Percentiles rank a stretch among this genome's conserved stretches.
phyloP scores from a whole-genome alignment of 2,113 vertebrate genomes.

The Alligator sinensis region DNA sequence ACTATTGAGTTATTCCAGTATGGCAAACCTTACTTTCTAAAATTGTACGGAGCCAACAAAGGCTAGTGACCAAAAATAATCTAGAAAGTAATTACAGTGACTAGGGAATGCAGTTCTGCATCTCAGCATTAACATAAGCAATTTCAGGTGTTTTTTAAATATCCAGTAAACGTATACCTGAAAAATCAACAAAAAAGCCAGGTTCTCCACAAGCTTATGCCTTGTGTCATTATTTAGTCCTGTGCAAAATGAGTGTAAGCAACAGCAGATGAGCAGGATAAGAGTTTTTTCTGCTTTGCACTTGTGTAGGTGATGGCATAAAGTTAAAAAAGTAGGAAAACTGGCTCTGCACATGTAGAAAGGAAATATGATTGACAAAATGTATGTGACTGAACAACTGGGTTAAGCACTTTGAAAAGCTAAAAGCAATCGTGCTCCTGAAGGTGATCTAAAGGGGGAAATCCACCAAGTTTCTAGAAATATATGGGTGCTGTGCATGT shows the following conservation, averaged over 20 bases:
- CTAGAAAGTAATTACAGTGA: constrained; percentile 48
- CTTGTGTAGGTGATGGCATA: constrained; percentile 45
- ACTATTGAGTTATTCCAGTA: constrained; percentile 30
- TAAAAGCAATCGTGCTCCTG: constrained; percentile 31
- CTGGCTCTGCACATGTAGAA: background rate
- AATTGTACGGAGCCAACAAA: constrained; percentile 55
- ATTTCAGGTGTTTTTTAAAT: constrained; percentile 53
- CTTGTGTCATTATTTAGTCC: constrained; percentile 36
- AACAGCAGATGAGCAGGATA: background rate
- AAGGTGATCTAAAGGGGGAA: constrained; percentile 20
- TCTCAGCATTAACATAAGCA: constrained; percentile 21
- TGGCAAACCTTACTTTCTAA: constrained; percentile 17
- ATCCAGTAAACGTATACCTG: constrained; percentile 15
- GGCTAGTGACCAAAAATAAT: constrained; percentile 46
- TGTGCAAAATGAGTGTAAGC: constrained; percentile 44
- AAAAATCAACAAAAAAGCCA: background rate
- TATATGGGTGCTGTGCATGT: constrained; percentile 8
- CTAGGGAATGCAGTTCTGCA: constrained; percentile 22
- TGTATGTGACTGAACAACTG: background rate
- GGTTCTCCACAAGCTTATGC: constrained; percentile 9
- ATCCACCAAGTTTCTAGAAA: constrained; percentile 47
- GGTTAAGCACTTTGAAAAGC: constrained; percentile 23
- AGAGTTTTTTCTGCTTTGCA: constrained; percentile 32
- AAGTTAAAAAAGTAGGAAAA: constrained; percentile 25
- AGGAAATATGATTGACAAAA: background rate